phyloP scores from a whole-genome alignment of 2,888 invertebrate genomes.

The Phymatocera aterrima region DNA sequence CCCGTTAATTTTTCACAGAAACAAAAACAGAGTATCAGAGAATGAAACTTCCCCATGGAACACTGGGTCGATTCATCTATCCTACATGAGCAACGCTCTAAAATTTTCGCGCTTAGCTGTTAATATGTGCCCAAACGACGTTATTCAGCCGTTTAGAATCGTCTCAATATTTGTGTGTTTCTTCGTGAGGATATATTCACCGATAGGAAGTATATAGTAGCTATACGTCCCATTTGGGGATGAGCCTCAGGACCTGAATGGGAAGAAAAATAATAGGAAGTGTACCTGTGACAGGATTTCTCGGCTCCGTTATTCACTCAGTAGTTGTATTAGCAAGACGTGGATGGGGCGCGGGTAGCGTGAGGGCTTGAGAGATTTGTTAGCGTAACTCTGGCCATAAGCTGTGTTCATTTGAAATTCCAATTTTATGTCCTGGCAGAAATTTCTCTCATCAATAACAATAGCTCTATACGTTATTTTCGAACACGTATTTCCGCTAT shows the following conservation, averaged over 20 bases:
- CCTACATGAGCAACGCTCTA: not conserved
- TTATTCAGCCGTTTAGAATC: not conserved
- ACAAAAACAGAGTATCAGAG: not conserved
- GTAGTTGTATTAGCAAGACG: not conserved
- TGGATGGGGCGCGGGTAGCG: no score
- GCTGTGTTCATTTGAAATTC: conserved; percentile 20
- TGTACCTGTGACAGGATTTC: no score
- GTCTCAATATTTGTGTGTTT: not conserved
- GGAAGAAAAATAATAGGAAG: no score
- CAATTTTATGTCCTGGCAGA: not conserved
- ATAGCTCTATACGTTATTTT: not conserved
- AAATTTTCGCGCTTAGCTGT: not conserved
- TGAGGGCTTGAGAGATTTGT: conserved; percentile 24
- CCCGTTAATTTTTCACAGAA: not conserved
- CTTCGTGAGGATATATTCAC: not conserved
- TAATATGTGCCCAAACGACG: not conserved
- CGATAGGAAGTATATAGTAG: not conserved
- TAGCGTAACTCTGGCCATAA: not conserved
- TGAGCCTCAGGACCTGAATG: no score
- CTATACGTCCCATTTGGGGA: no score
- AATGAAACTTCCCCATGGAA: not conserved
- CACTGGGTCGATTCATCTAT: not conserved
- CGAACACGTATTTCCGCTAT: not conserved
- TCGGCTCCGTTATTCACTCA: not conserved
- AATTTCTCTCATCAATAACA: conserved; percentile 6